Evolutionary conservation across 2,888 invertebrate genomes (phyloP).

Genomic region (Tetranychus piercei): DNA sequence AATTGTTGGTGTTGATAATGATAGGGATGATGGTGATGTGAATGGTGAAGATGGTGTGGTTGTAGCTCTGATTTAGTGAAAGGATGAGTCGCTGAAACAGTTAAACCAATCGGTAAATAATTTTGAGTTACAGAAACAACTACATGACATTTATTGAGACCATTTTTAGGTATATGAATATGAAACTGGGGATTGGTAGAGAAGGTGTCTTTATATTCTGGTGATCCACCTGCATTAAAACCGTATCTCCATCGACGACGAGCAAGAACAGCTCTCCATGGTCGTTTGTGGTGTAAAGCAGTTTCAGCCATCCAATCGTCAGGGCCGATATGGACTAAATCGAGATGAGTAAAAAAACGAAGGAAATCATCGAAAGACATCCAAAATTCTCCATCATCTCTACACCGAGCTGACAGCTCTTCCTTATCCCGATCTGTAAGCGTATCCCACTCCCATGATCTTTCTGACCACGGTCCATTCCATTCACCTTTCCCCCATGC

Average conservation of each 20-base stretch:
- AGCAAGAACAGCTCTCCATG: slow-evolving; percentile 51
- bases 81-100: slow-evolving; percentile 22
- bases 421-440: slow-evolving; percentile 45
- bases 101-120: slow-evolving; percentile 35
- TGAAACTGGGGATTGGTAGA: slow-evolving; percentile 37
- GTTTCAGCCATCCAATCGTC: slow-evolving; percentile 54
- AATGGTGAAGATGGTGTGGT: slow-evolving; percentile 10
- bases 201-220: slow-evolving; percentile 41
- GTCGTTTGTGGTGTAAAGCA: slow-evolving; percentile 47
- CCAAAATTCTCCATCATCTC: slow-evolving; percentile 53
- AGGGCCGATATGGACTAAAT: slow-evolving; percentile 54
- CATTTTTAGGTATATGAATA: slow-evolving; percentile 46
- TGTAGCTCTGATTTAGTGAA: slow-evolving; percentile 19
- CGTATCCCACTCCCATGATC: slow-evolving; percentile 50
- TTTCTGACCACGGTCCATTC: slow-evolving; percentile 52
- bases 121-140: slow-evolving; percentile 52
- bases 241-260: slow-evolving; percentile 47
- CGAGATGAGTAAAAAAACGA: slow-evolving; percentile 46
- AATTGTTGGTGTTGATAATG: not conserved
- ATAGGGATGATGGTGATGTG: not conserved
- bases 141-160: slow-evolving; percentile 48
- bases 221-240: slow-evolving; percentile 52
- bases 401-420: slow-evolving; percentile 42
- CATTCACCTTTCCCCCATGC: slow-evolving; percentile 49
- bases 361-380: slow-evolving; percentile 53